phyloP scores from a whole-genome alignment of 2,113 vertebrate genomes.

The Scartelaos histophorus region DNA sequence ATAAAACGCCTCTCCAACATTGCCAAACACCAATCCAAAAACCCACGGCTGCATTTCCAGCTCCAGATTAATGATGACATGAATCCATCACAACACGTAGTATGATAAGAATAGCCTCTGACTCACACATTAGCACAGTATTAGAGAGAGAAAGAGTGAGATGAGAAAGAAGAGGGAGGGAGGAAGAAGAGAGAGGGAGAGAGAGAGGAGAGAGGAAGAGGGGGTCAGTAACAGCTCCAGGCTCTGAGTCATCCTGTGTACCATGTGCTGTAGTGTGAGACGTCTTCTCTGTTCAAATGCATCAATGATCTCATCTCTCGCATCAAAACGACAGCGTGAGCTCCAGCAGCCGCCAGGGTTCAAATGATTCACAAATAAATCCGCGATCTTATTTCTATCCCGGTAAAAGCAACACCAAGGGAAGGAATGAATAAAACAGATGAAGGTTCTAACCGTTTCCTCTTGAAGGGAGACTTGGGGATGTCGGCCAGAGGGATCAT shows the following conservation, averaged over 20 bases:
- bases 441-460: conserved; percentile 83
- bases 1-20: too few species aligned
- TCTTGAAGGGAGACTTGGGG: conserved; percentile 99
- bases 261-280: neutral
- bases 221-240: neutral
- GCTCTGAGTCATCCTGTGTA: neutral
- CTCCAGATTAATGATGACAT: neutral
- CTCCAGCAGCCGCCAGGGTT: conserved; percentile 1
- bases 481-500: conserved; percentile 99
- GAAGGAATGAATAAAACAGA: neutral
- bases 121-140: neutral
- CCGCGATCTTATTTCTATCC: too few species aligned
- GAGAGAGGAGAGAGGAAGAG: too few species aligned
- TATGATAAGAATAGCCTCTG: neutral
- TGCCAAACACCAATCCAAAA: neutral
- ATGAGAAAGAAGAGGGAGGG: neutral
- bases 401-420: too few species aligned
- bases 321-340: neutral
- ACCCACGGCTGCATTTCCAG: neutral
- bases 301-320: neutral
- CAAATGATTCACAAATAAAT: neutral
- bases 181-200: too few species aligned
- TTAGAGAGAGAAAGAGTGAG: neutral
- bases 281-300: neutral
- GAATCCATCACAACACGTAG: neutral